phyloP scores from a whole-genome alignment of 2,888 invertebrate genomes.

The Ellobium chinense region DNA sequence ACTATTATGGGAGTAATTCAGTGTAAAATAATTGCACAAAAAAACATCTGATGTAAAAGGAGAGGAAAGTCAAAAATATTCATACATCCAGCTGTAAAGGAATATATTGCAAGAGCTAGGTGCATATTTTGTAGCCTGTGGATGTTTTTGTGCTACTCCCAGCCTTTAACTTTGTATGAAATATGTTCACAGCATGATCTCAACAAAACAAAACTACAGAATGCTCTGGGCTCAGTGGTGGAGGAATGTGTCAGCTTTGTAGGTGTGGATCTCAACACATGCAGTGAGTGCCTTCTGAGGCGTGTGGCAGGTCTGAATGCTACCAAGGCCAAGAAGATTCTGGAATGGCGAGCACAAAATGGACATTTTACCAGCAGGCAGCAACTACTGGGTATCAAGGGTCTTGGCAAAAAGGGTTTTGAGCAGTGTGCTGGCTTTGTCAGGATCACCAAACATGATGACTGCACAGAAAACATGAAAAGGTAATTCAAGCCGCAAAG shows the following conservation, averaged over 20 bases:
- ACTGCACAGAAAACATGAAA: not conserved
- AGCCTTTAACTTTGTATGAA: too few relatives aligned
- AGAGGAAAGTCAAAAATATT: too few relatives aligned
- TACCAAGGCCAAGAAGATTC: constrained; percentile 87
- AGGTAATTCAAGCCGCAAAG: too few relatives aligned
- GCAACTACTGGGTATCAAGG: constrained; percentile 87
- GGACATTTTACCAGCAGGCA: constrained; percentile 87
- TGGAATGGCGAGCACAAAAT: constrained; percentile 86
- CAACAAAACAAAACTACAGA: constrained; percentile 85
- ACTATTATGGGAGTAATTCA: too few relatives aligned
- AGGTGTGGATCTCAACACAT: constrained; percentile 94
- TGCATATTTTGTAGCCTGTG: too few relatives aligned
- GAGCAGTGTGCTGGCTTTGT: constrained; percentile 95
- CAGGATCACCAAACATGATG: constrained; percentile 80
- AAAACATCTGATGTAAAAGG: too few relatives aligned
- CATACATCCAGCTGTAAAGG: too few relatives aligned
- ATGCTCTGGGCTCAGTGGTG: constrained; percentile 88
- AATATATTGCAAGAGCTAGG: too few relatives aligned
- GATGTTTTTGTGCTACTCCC: too few relatives aligned
- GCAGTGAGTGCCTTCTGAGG: constrained; percentile 89
- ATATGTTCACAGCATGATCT: constrained; percentile 91
- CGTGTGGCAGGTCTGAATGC: constrained; percentile 91
- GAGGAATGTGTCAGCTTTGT: constrained; percentile 95
- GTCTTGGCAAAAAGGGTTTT: constrained; percentile 90
- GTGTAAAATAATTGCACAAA: too few relatives aligned